Base-by-base conservation (phyloP, 1,140 invertebrate genomes). In the Drosophila dunni region DNA sequence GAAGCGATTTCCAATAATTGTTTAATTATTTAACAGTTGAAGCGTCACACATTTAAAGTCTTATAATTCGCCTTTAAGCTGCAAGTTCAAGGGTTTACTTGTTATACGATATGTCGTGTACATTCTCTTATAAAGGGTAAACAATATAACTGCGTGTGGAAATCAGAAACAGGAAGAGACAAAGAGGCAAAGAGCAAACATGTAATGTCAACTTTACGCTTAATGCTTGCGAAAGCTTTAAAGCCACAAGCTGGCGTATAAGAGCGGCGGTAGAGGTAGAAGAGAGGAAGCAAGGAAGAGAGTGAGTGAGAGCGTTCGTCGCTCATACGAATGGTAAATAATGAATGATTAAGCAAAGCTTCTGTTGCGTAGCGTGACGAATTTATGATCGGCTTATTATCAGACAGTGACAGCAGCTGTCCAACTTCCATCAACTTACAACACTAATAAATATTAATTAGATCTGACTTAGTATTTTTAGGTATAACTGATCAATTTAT, bases 401-500 rank as follows among this genome's bases (percentile, higher is more conserved):
- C 54, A 17, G 9, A 17, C 20, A 36, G 29, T 66, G 56, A 40
- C 68, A 42, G 45, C 56, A 64, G 9, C 15, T 76, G 73, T 72
- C 54, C 13, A 56, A 40, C 11, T 48, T 46, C 54, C 42, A 62
- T 67, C 74, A 66, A 46, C 56, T 76, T 67, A 75, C 46, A 75
- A 42, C 54, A 24, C 36, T 40, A 68, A 68, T 73, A 53, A 68
- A 68, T 74, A 62, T 29, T 56, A 36, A 46, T 17, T 33, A 61
- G 15, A 40, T n/a, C 36, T 7, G 54, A 57, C 38, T 24, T 4
- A 38, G 10, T 40, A 60, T 60, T 44, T 33, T 51, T 5, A 9
- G 20, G 17, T 17, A 9, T 8, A 34, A 13, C 58, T 75, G 69
- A 76, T 72, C 24, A 66, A 76, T 76, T 76, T 76, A 72, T 62